These are phyloP conservation scores for Notodonta dromedarius DNA, from an alignment of 2,888 invertebrate species.

Conservation along the genomic window DNA sequence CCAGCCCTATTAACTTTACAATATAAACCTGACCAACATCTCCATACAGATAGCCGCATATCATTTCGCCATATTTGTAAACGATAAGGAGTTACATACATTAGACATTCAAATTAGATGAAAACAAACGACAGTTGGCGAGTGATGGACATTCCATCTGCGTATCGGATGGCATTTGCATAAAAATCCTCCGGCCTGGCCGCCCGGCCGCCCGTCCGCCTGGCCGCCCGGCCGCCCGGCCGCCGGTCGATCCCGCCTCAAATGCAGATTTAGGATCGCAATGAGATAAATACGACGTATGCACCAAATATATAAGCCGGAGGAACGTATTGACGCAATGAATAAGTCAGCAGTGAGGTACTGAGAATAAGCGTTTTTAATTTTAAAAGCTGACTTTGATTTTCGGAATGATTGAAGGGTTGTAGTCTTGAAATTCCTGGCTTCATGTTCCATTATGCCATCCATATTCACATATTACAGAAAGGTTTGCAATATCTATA, in stretches of 20 bases:
- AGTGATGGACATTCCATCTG: slow-evolving; percentile 80
- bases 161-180: slow-evolving; percentile 70
- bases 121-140: slow-evolving; percentile 62
- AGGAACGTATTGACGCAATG: slow-evolving; percentile 46
- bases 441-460: no score
- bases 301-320: slow-evolving; percentile 4
- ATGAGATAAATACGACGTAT: slow-evolving; percentile 56
- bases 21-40: slow-evolving; percentile 2
- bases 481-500: no score
- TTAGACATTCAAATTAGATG: slow-evolving; percentile 79
- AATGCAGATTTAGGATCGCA: slow-evolving; percentile 72
- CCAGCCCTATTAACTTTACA: background rate
- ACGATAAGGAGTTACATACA: slow-evolving; percentile 55
- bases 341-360: slow-evolving; percentile 44
- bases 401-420: no score
- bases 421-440: no score
- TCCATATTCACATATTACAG: no score
- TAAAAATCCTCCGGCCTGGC: slow-evolving; percentile 64
- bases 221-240: slow-evolving; percentile 7
- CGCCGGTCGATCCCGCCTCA: slow-evolving; percentile 49
- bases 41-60: slow-evolving; percentile 29
- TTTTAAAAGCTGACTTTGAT: no score
- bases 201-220: no score
- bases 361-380: slow-evolving; percentile 16
- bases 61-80: slow-evolving; percentile 56